These are phyloP conservation scores for Stramonita haemastoma DNA, from an alignment of 2,888 invertebrate genomes.

Conservation along the genomic window DNA sequence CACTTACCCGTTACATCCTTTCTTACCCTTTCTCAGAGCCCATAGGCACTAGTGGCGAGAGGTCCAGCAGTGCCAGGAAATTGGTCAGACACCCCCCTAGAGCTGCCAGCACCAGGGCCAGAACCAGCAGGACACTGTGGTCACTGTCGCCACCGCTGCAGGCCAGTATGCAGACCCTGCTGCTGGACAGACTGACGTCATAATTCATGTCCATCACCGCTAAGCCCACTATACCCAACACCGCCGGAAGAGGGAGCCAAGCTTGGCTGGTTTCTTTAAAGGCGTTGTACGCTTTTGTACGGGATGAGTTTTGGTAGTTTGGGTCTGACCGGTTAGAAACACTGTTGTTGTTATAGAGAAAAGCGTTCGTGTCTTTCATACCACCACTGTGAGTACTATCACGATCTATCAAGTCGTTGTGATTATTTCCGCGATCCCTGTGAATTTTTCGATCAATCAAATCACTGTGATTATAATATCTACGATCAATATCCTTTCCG, in stretches of 20 bases:
- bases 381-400: neutral
- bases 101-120: slow-evolving; percentile 19
- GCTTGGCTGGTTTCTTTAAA: neutral
- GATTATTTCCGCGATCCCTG: too few species aligned
- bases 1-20: neutral
- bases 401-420: neutral
- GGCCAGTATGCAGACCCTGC: slow-evolving; percentile 22
- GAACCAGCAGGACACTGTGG: slow-evolving; percentile 18
- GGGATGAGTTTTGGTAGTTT: neutral
- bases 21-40: slow-evolving; percentile 17
- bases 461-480: too few species aligned
- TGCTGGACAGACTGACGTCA: neutral
- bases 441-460: too few species aligned
- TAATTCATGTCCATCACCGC: slow-evolving; percentile 5
- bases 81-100: slow-evolving; percentile 5
- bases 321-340: neutral
- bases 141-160: neutral
- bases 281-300: neutral
- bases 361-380: neutral
- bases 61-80: neutral
- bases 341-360: neutral
- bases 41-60: slow-evolving; percentile 15
- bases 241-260: neutral
- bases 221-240: neutral
- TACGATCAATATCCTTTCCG: too few species aligned